phyloP scores from a whole-genome alignment of 2,888 invertebrate genomes.

The Chrysolina haemoptera region DNA sequence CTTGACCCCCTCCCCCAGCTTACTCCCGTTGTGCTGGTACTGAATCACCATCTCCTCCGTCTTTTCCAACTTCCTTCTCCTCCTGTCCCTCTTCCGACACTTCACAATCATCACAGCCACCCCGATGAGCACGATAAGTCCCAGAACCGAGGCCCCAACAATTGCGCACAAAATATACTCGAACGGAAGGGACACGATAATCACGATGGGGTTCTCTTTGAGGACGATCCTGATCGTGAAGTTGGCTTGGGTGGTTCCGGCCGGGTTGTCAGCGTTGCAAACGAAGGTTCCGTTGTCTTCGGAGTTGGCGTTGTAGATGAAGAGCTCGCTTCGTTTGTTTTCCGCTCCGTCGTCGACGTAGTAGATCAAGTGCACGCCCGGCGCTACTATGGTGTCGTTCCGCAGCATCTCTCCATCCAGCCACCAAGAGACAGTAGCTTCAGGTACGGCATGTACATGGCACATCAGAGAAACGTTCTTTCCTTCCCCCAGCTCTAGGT shows the following conservation, averaged over 20 bases:
- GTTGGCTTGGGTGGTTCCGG: conserved; percentile 84
- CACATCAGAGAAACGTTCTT: conserved; percentile 87
- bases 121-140: conserved; percentile 77
- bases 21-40: conserved; percentile 64
- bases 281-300: conserved; percentile 90
- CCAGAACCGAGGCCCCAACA: conserved; percentile 76
- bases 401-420: conserved; percentile 86
- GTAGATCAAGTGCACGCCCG: conserved; percentile 79
- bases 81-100: conserved; percentile 60
- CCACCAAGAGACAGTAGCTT: conserved; percentile 87
- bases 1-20: conserved; percentile 52
- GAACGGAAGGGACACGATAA: conserved; percentile 76
- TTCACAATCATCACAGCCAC: conserved; percentile 76
- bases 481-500: conserved; percentile 84
- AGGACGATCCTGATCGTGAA: conserved; percentile 84
- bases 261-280: conserved; percentile 88
- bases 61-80: conserved; percentile 73
- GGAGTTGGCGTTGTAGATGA: conserved; percentile 82
- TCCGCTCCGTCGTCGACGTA: conserved; percentile 81
- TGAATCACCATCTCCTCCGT: conserved; percentile 71
- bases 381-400: conserved; percentile 80
- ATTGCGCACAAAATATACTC: conserved; percentile 80
- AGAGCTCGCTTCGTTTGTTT: conserved; percentile 84
- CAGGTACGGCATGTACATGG: conserved; percentile 85
- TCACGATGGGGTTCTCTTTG: conserved; percentile 81